Conservation (phyloP, 2,113 vertebrate species). For the Hydropotes inermis region DNA sequence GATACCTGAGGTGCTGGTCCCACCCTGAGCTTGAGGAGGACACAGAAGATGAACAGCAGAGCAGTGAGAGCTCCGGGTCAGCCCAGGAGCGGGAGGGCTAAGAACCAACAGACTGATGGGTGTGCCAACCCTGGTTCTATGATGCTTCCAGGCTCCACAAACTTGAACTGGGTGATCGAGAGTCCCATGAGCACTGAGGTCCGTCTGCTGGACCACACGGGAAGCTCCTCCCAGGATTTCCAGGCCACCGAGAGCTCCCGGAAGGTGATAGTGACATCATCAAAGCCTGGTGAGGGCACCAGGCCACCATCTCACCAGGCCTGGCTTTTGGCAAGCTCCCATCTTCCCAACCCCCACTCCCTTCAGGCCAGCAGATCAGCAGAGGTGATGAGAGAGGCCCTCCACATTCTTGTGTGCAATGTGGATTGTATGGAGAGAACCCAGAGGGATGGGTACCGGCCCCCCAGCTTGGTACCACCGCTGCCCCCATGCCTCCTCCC, state of each 20-base stretch:
- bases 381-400: background rate
- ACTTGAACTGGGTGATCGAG: background rate
- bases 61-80: background rate
- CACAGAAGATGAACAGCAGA: background rate
- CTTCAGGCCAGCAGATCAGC: background rate
- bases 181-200: conserved; percentile 14
- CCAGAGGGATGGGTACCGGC: background rate
- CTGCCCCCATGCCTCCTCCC: background rate
- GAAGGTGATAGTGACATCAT: background rate
- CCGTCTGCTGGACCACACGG: background rate
- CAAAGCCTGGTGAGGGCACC: background rate
- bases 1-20: conserved; percentile 45
- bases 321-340: background rate
- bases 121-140: background rate
- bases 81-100: background rate
- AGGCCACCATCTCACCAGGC: background rate
- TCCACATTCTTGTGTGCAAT: background rate
- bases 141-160: background rate
- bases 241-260: background rate
- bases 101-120: background rate
- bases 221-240: background rate
- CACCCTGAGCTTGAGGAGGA: conserved; percentile 42
- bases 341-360: background rate
- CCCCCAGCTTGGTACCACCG: background rate
- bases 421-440: background rate